Evolutionary conservation across 2,888 invertebrate species (phyloP), one percentile per base, ranked within the genome.

Genomic region (Aphidius colemani): DNA sequence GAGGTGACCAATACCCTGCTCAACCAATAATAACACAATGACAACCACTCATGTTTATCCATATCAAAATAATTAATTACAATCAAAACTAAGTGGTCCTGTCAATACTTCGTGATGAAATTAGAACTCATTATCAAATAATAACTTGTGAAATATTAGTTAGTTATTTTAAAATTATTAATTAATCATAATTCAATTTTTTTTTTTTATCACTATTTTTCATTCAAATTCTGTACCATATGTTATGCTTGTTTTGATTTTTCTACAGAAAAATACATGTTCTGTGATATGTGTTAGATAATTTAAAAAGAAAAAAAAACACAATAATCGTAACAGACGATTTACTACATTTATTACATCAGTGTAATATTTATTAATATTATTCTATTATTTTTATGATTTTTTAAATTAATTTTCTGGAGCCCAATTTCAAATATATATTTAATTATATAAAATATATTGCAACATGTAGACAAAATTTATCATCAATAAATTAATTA

Each of bases 1-100:
- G 90, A 90, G 87, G 90, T 90, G 85, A 90, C 90, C 78, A 89
- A 90, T 84, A 89, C 90, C 75, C 82, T 90, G 78, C 85, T 90
- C 82, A 89, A 89, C 82, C 88, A 89, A 80, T 88, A 84, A 78
- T 73, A 68, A 74, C 64, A 72, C 71, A 66, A 71, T 73, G 63
- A 71, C 73, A 60, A 65, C 71, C 30, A 30, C 30, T 30, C 4
- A 30, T 30, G 2, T 30, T 30, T 30, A 30, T 30, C 30, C 30
- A 30, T 30, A 30, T 30, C 30, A 30, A 30, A 30, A 30, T 30
- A 5, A 30, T 30, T 30, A 71, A 65, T 61, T 64, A 70, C 71
- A 43, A 53, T 55, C 3, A 44, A 30, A 30, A 4, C 5, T 30
- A 30, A 30, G 30, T 30, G 30, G 30, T 30, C 5, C 5, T 30